phyloP scores from a whole-genome alignment of 2,113 vertebrate species.

The Apodemus sylvaticus region DNA sequence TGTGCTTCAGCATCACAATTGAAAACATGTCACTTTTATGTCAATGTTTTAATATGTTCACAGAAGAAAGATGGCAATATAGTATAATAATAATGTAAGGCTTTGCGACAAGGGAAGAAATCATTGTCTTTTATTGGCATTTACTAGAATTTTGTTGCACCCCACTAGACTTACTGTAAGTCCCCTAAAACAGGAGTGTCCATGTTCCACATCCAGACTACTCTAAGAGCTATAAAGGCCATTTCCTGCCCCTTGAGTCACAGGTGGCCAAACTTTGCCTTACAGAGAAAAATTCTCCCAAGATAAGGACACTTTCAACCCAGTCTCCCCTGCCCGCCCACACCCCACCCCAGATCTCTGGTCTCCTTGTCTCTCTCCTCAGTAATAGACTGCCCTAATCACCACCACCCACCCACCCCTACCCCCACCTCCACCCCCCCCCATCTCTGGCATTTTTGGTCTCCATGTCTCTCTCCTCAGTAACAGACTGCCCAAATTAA shows the following conservation, averaged over 20 bases:
- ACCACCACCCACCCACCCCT: too few relatives aligned
- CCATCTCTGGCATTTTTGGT: too few relatives aligned
- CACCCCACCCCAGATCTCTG: rapidly evolving
- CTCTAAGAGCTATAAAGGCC: neutral
- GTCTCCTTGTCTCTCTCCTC: too few relatives aligned
- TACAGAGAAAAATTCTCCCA: neutral
- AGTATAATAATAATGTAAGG: neutral
- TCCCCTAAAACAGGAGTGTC: neutral
- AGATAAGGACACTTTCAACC: too few relatives aligned
- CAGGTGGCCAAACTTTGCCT: neutral
- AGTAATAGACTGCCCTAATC: too few relatives aligned
- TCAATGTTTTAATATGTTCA: too few relatives aligned
- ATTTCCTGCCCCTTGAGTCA: neutral
- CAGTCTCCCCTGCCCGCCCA: too few relatives aligned
- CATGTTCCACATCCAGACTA: neutral
- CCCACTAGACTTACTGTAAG: neutral
- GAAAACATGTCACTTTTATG: neutral
- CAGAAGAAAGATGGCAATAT: neutral
- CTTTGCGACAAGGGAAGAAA: neutral
- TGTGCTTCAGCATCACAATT: neutral
- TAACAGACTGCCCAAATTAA: too few relatives aligned
- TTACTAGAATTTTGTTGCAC: neutral
- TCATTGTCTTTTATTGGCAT: neutral
- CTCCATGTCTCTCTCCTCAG: too few relatives aligned
- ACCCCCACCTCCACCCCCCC: too few relatives aligned